Conservation (phyloP, 2,797 vertebrate genomes). For the Cyprinella venusta region DNA sequence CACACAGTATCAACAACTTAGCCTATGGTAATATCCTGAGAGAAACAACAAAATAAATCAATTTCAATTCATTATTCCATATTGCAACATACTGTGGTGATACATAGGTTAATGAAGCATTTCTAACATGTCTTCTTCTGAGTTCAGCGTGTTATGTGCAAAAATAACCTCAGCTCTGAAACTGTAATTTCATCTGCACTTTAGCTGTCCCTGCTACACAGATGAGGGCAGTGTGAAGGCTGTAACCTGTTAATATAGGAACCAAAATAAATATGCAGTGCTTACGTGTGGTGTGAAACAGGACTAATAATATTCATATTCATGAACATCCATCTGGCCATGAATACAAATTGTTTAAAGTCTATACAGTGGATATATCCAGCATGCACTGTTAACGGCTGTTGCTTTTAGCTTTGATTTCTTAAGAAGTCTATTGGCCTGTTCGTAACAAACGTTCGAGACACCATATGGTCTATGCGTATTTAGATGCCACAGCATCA, state of each 20-base stretch:
- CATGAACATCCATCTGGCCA: slow-evolving; percentile 5
- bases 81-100: not conserved
- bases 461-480: slow-evolving; percentile 9
- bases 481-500: not conserved
- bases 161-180: not conserved
- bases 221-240: not conserved
- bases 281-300: slow-evolving; percentile 6
- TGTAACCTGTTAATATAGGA: too few species aligned
- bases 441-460: not conserved
- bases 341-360: too few species aligned
- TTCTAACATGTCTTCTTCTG: not conserved
- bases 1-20: too few species aligned
- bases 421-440: not conserved
- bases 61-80: not conserved
- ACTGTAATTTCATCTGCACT: not conserved
- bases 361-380: not conserved
- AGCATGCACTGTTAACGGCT: not conserved
- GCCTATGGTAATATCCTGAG: not conserved
- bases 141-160: not conserved
- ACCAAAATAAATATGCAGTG: not conserved
- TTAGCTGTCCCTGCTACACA: not conserved
- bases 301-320: not conserved
- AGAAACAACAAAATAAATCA: not conserved
- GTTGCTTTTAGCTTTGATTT: not conserved
- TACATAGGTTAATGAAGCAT: not conserved